Evolutionary conservation across 1,140 invertebrate genomes (phyloP), one percentile per base, ranked within the genome.

Genomic region (Dendroctonus ponderosae): DNA sequence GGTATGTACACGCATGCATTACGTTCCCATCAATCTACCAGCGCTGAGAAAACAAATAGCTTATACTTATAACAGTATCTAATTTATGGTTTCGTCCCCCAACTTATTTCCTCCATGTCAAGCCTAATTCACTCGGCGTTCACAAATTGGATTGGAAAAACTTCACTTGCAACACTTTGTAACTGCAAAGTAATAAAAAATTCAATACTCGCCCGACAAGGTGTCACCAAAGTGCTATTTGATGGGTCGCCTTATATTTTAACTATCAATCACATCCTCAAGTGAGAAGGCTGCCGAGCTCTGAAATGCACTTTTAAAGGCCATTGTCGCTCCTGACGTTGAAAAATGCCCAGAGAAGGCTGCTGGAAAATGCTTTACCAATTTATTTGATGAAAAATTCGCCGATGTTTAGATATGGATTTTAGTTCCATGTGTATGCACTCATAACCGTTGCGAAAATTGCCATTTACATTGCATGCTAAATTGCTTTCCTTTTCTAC

Each of bases 271-370:
- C 56, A 58, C 56, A 7, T 43, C 40, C 56, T 44, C 58, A 50
- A 60, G 43, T 60, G 58, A 50, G 48, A 60, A 60, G 48, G 48
- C 48, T 60, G 58, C 43, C 46, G 58, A 49, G 14, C n/a, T 60
- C 46, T 49, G n/a, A 60, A 60, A 60, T 60, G 58, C 58, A 60
- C 58, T 60, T 60, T 60, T 60, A 60, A 60, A 48, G 46, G 43
- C 58, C 44, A 60, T 60, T 60, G 58, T 60, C 43, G 38, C 12
- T 12, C 50, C 11, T 49, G 58, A 60, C 58, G 58, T 60, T 60
- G 58, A 60, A 60, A 60, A 60, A 60, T 60, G 58, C 58, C 58
- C 58, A 9, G 44, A 14, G 50, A 60, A 38, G 58, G 44, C 15
- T 7, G 14, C 11, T 44, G 58, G 58, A 60, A 60, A 14, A 56